phyloP scores from a whole-genome alignment of 2,888 invertebrate species.

The Catocala nupta region DNA sequence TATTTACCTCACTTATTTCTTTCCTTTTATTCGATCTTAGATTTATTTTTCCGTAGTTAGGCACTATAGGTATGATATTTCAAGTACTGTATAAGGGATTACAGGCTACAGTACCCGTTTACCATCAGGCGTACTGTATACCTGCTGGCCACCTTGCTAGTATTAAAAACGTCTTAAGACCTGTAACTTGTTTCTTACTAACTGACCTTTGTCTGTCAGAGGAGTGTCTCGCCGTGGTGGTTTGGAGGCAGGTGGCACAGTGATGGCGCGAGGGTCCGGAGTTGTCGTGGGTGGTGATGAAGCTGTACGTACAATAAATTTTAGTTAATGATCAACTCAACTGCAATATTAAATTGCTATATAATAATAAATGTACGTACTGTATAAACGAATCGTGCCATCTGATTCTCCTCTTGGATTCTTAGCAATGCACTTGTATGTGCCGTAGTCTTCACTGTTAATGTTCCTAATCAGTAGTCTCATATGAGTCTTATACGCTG shows the following conservation, averaged over 20 bases:
- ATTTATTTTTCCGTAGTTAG: too few species aligned
- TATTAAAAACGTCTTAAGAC: too few species aligned
- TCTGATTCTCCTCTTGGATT: constrained; percentile 97
- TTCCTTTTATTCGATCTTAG: too few species aligned
- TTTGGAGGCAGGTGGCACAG: constrained; percentile 77
- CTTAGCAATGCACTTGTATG: constrained; percentile 95
- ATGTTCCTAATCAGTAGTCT: constrained; percentile 93
- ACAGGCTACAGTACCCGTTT: too few species aligned
- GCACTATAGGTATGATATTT: too few species aligned
- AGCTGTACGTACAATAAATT: constrained; percentile 76
- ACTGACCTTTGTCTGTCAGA: constrained; percentile 78
- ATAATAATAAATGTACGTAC: constrained; percentile 85
- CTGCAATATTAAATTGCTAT: too few species aligned
- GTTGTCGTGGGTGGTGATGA: constrained; percentile 94
- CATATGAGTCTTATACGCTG: constrained; percentile 96
- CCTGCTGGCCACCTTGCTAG: too few species aligned
- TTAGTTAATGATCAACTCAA: too few species aligned
- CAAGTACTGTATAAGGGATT: too few species aligned
- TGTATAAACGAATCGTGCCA: constrained; percentile 95
- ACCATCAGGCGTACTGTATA: too few species aligned
- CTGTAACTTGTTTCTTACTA: background rate
- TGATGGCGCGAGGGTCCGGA: constrained; percentile 90
- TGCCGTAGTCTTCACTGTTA: constrained; percentile 93
- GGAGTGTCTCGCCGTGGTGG: constrained; percentile 82
- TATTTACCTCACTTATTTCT: too few species aligned